Base-by-base conservation (phyloP, 2,113 vertebrate genomes). In the Rutilus rutilus region DNA sequence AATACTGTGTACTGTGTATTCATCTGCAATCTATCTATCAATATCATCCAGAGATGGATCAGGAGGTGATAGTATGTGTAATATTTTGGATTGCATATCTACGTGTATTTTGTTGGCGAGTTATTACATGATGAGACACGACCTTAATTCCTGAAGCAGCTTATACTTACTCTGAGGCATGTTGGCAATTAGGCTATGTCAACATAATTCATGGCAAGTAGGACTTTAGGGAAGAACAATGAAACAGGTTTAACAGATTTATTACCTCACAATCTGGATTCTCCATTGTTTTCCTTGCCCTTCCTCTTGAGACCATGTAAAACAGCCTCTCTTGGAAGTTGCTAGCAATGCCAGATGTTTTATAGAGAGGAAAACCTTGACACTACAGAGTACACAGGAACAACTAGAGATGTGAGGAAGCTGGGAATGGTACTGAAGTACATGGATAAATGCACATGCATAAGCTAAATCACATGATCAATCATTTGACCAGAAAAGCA, bases 121-220 rank as follows among this genome's bases (percentile, higher is more conserved):
- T 75, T 86, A 23, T 59, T 65, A 74, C 71, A 50, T 87, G 87
- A 86, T 87, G 90, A 86, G 84, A 89, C 86, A 82, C 65, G 52
- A 85, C 80, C 89, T 11, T 52, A 36, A 75, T 88, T 92, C 57
- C 73, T 89, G 14, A 75, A 87, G 88, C 84, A 79, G 86, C 90
- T 89, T 76, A 50, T 73, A 69, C 87, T 89, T 25, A 30, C 89
- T 92, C 67, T 64, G 82, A 85, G 86, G 82, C 54, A 77, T 67
- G 85, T 87, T 88, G 84, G 86, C 84, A 90, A 90, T 88, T 86
- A 33, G 33, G 33, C 33, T 33, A 91, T 91, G 91, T 93, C 89
- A 85, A 86, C 88, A 83, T 92, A 91, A 92, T 93, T 93, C 91
- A 88, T 52, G 39, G 65, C 62, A 65, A 69, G 84, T 88, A 87